Evolutionary conservation across 2,888 invertebrate genomes (phyloP).

Genomic region (Perithous albicinctus): DNA sequence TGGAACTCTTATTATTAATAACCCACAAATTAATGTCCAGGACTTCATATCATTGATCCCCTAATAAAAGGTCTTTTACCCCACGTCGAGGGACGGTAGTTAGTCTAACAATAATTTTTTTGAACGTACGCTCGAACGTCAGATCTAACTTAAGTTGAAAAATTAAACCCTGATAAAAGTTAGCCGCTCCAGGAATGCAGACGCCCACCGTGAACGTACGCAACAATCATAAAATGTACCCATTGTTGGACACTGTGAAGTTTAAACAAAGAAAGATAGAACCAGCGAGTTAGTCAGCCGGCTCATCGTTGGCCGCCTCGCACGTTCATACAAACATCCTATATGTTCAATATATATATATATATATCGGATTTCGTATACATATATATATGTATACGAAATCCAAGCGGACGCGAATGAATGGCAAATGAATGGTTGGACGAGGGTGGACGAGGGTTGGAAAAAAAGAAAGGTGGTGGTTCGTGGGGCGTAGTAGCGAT

Average conservation of each 20-base stretch:
- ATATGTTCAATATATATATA: background rate
- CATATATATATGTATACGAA: slow-evolving; percentile 71
- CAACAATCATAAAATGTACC: background rate
- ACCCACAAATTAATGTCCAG: too few relatives aligned
- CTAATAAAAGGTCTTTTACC: too few relatives aligned
- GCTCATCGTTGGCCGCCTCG: slow-evolving; percentile 59
- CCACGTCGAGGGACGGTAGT: too few relatives aligned
- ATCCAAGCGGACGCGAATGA: slow-evolving; percentile 84
- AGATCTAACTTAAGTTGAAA: too few relatives aligned
- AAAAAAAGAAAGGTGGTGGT: slow-evolving; percentile 42
- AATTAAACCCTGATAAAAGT: too few relatives aligned
- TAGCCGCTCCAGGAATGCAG: too few relatives aligned
- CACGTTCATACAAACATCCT: slow-evolving; percentile 61
- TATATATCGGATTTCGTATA: too few relatives aligned
- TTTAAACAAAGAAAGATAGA: slow-evolving; percentile 22
- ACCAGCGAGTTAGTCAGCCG: slow-evolving; percentile 52
- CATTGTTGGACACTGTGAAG: background rate
- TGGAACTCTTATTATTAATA: too few relatives aligned
- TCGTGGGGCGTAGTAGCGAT: slow-evolving; percentile 71
- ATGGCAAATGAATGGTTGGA: slow-evolving; percentile 83
- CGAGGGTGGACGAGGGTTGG: slow-evolving; percentile 49
- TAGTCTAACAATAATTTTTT: too few relatives aligned
- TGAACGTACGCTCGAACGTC: too few relatives aligned
- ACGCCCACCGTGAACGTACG: background rate
- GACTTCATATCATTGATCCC: too few relatives aligned